Base-by-base conservation (phyloP, 2,113 vertebrate genomes). In the Sardina pilchardus region DNA sequence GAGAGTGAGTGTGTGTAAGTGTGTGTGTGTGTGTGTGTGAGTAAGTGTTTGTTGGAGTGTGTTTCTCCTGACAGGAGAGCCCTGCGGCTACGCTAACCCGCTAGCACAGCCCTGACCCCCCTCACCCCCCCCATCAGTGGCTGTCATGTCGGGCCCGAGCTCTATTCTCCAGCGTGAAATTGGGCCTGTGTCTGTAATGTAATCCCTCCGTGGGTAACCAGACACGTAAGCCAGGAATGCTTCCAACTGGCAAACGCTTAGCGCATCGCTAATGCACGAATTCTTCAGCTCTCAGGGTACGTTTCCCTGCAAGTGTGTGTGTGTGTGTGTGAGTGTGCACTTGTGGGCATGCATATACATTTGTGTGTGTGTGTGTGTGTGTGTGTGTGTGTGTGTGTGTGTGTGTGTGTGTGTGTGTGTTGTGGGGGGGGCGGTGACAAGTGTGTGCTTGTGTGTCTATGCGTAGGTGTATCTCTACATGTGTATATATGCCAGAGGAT, bases 171-270 rank as follows among this genome's bases (percentile, higher is more conserved):
- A 12, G 63, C 26, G 63, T 30, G n/a, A 71, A 71, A 71, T 71
- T 71, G 63, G 63, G 63, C 63, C 63, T 71, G 63, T 71, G 63
- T 71, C 26, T 71, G 63, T 34, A 71, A 71, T 71, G n/a, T 30
- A 26, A 71, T 71, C 63, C 63, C 63, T 71, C 63, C 6, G 63
- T 71, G 26, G 63, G 63, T 9, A 30, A 71, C n/a, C 63, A 26
- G 26, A 34, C 63, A 71, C 63, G 26, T 2, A 26, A 63, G n/a
- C 63, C 63, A 71, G 26, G 63, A 71, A 26, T 30, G 63, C 26
- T 34, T 71, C 26, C 63, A 71, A 71, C 63, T 34, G 63, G 63
- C 63, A 71, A 26, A 71, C 24, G 26, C 63, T 30, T 30, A 71
- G n/a, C 24, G 26, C 63, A 71, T 71, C 26, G 2, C n/a, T 71